Base-by-base conservation (phyloP, 2,888 invertebrate species). In the Sphinx pinastri region DNA sequence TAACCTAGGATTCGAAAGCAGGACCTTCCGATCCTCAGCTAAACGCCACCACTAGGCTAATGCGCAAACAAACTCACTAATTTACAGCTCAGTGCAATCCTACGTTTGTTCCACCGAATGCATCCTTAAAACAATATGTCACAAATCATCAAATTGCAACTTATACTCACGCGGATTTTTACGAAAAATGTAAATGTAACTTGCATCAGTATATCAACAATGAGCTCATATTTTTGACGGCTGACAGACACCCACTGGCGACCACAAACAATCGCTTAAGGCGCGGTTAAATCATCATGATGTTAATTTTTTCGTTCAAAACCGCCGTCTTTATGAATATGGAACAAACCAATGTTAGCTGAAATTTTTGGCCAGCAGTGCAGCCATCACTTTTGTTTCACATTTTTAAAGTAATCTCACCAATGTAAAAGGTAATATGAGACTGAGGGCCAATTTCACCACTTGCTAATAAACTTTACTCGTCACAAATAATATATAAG, bases 191-290 rank as follows among this genome's bases (percentile, higher is more conserved):
- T 47, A 47, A 63, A 47, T 19, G 47, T 6, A 59, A 38, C 31
- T 38, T 59, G n/a, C 16, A 58, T 51, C 59, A 31, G 16, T 73
- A 71, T 75, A 76, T 80, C 77, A 76, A 86, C 86, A 86, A 86
- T 86, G 84, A 81, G 73, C 75, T 77, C 84, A 81, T 84, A 68
- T 85, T 82, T 25, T 78, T 71, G 76, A 80, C 75, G n/a, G 31
- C 14, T 45, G 63, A 66, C 55, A 55, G 45, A 54, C 68, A 68
- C 68, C 68, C 68, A 66, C 51, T 69, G 57, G 71, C 59, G 68
- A 49, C 77, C 78, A 25, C 13, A 68, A 47, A 57, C 19, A 63
- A 47, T 54, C 67, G 16, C 4, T 19, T 31, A 47, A 57, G 76
- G 78, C 76, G 73, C 74, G 71, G 68, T 72, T 78, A 71, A 79